Evolutionary conservation across 2,797 vertebrate genomes (phyloP).

Genomic region (Rhynchotus rufescens): DNA sequence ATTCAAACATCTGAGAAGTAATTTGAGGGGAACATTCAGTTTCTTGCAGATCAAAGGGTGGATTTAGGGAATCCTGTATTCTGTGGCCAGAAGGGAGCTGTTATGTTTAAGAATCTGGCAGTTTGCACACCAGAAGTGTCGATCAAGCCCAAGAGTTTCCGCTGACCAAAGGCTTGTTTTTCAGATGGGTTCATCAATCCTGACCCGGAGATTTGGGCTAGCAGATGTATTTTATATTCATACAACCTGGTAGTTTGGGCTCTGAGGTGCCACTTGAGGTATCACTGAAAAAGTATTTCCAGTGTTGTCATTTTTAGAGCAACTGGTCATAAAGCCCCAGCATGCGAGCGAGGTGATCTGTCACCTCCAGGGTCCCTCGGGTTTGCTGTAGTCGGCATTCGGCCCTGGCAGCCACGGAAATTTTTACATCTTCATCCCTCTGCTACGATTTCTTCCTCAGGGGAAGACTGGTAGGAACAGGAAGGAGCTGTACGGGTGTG

Average conservation of each 20-base stretch:
- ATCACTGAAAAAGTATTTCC: neutral
- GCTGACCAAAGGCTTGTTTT: neutral
- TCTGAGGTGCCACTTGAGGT: neutral
- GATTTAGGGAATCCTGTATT: neutral
- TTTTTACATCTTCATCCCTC: neutral
- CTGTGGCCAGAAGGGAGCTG: neutral
- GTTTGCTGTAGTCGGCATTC: neutral
- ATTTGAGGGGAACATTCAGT: neutral
- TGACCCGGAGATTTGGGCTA: neutral
- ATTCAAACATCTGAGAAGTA: neutral
- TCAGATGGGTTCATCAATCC: neutral
- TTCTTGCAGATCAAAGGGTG: neutral
- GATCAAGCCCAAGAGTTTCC: neutral
- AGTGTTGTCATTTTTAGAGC: neutral
- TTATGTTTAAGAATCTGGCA: neutral
- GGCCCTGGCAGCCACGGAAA: neutral
- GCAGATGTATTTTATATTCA: neutral
- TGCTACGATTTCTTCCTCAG: neutral
- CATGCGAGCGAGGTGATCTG: neutral
- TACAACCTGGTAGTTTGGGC: neutral
- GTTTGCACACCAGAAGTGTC: neutral
- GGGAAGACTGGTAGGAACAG: neutral
- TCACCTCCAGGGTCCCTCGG: neutral
- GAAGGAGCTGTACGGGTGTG: neutral
- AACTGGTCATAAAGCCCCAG: neutral